Percentiles rank a stretch among this genome's conserved stretches.
Evolutionary conservation across 2,797 vertebrate genomes (phyloP).

Genomic region (Pogoniulus pusillus): DNA sequence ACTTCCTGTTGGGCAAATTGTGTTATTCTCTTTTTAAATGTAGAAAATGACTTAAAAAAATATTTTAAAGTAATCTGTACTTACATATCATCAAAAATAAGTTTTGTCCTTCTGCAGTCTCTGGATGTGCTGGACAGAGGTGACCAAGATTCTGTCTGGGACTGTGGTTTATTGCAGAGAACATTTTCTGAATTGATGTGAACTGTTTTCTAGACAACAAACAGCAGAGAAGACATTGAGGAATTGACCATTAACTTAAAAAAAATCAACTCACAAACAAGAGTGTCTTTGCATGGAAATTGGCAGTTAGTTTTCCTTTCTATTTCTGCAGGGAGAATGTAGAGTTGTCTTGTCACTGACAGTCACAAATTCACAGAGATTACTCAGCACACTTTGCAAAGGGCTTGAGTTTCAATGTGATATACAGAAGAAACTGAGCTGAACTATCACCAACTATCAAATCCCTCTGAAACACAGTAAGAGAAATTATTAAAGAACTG

Average conservation of each 20-base stretch:
- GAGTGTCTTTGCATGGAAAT: background rate
- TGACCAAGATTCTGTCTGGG: slow-evolving; percentile 76
- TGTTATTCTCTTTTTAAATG: background rate
- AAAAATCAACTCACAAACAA: background rate
- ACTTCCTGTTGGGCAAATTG: background rate
- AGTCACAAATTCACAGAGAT: background rate
- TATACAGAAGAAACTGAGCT: background rate
- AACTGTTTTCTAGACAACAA: slow-evolving; percentile 76
- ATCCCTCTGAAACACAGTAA: background rate
- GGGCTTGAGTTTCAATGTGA: background rate
- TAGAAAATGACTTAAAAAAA: background rate
- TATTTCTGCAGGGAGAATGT: background rate
- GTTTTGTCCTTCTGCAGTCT: slow-evolving; percentile 79
- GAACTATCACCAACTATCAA: background rate
- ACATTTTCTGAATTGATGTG: slow-evolving; percentile 72
- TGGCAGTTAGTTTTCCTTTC: background rate
- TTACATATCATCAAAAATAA: slow-evolving; percentile 81
- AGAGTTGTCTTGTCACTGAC: background rate
- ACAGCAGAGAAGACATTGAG: slow-evolving; percentile 54
- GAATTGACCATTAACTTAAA: background rate
- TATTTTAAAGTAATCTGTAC: slow-evolving; percentile 26
- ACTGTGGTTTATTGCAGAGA: slow-evolving; percentile 73
- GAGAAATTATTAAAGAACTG: background rate
- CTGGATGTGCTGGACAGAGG: slow-evolving; percentile 69
- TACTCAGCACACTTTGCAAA: background rate